phyloP scores from a whole-genome alignment of 2,888 invertebrate genomes.

The Rhopalosiphum nymphaeae region DNA sequence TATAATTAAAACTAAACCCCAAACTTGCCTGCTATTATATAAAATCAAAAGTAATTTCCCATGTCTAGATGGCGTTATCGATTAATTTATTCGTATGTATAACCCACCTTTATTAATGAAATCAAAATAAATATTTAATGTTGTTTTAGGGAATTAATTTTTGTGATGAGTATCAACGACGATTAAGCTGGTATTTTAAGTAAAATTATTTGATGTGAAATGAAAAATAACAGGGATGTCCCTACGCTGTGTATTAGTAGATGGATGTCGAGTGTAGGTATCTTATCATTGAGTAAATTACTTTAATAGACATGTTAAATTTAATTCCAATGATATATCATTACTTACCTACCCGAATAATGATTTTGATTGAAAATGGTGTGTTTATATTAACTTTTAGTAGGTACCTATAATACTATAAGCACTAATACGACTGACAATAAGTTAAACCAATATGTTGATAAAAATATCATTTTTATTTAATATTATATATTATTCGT shows the following conservation, averaged over 20 bases:
- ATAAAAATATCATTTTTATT: background rate
- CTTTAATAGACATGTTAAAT: background rate
- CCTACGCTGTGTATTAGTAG: background rate
- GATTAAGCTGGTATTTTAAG: background rate
- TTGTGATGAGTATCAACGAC: background rate
- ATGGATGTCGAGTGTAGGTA: background rate
- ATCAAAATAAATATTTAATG: background rate
- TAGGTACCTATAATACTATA: too few species aligned
- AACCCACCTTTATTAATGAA: background rate
- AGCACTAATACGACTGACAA: background rate
- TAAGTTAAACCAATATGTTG: background rate
- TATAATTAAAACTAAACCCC: conserved; percentile 32
- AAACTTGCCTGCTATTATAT: background rate
- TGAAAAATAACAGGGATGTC: background rate
- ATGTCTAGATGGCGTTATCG: background rate
- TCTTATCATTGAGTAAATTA: background rate
- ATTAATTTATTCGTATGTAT: background rate
- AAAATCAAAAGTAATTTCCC: conserved; percentile 18
- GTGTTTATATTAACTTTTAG: too few species aligned
- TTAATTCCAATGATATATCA: background rate
- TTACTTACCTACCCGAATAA: background rate
- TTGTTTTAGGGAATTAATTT: background rate
- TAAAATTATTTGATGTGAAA: background rate
- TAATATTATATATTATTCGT: background rate
- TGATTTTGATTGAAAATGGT: too few species aligned